Evolutionary conservation across 2,888 invertebrate species (phyloP).

Genomic region (Coelinius sp.): DNA sequence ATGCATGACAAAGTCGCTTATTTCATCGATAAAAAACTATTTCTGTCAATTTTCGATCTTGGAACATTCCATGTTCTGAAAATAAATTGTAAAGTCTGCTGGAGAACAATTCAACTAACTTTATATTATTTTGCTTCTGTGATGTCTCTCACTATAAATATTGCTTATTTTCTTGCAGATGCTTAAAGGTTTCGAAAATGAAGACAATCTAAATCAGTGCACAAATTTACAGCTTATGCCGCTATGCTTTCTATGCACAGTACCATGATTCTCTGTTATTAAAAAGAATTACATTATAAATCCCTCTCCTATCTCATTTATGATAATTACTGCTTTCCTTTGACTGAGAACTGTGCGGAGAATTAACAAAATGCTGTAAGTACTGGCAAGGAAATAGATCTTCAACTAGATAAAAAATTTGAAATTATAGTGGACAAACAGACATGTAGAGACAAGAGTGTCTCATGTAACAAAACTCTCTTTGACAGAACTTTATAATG

Average conservation of each 20-base stretch:
- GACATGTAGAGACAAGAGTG: neutral
- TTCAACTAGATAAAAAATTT: neutral
- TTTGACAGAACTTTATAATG: neutral
- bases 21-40: conserved; percentile 34
- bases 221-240: conserved; percentile 64
- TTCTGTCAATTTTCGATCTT: neutral
- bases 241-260: conserved; percentile 69
- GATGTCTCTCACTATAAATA: conserved; percentile 46
- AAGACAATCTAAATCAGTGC: conserved; percentile 61
- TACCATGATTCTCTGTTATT: conserved; percentile 49
- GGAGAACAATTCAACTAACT: neutral
- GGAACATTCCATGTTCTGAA: neutral
- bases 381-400: conserved; percentile 26
- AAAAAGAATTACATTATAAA: conserved; percentile 43
- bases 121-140: neutral
- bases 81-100: neutral
- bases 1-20: conserved; percentile 55
- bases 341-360: conserved; percentile 55
- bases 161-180: conserved; percentile 69
- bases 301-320: conserved; percentile 52
- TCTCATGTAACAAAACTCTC: neutral
- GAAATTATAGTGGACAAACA: neutral
- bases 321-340: conserved; percentile 57
- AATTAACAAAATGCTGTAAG: conserved; percentile 49
- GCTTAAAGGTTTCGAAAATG: conserved; percentile 68